Conservation (phyloP, 2,888 invertebrate genomes). For the Catotricha subobsoleta region DNA sequence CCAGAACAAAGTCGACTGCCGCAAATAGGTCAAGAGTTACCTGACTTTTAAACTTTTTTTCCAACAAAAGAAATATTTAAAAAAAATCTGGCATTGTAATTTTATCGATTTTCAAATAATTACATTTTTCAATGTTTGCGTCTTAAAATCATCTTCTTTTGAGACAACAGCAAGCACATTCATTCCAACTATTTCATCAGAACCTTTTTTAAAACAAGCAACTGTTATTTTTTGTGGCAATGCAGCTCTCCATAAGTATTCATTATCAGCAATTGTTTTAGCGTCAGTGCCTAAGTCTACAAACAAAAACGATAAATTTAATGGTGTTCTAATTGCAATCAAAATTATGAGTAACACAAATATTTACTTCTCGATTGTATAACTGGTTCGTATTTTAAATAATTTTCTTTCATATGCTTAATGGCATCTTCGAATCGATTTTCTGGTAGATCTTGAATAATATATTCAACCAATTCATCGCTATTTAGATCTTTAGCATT, state of each 20-base stretch:
- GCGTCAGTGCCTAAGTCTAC: too few species aligned
- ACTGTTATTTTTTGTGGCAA: not conserved
- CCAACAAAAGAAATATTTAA: too few species aligned
- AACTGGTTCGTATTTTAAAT: constrained; percentile 4
- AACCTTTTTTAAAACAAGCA: not conserved
- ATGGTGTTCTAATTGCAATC: too few species aligned
- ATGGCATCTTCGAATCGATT: constrained; percentile 1
- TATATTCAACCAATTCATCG: constrained; percentile 6
- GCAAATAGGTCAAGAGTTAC: not conserved
- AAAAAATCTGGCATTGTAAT: not conserved
- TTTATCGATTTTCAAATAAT: not conserved
- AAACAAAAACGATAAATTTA: too few species aligned
- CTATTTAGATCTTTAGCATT: constrained; percentile 5
- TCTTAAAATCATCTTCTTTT: not conserved
- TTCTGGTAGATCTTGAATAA: constrained; percentile 5
- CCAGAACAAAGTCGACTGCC: not conserved
- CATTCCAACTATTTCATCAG: not conserved
- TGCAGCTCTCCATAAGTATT: too few species aligned
- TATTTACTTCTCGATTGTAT: too few species aligned
- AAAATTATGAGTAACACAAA: too few species aligned
- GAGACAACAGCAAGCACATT: not conserved
- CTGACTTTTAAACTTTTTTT: not conserved
- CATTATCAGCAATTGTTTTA: too few species aligned
- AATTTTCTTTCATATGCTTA: constrained; percentile 5
- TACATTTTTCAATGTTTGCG: not conserved